Evolutionary conservation across 35 echinoderm and acorn worm species (phyloP).

Genomic region (Heliocidaris tuberculata): DNA sequence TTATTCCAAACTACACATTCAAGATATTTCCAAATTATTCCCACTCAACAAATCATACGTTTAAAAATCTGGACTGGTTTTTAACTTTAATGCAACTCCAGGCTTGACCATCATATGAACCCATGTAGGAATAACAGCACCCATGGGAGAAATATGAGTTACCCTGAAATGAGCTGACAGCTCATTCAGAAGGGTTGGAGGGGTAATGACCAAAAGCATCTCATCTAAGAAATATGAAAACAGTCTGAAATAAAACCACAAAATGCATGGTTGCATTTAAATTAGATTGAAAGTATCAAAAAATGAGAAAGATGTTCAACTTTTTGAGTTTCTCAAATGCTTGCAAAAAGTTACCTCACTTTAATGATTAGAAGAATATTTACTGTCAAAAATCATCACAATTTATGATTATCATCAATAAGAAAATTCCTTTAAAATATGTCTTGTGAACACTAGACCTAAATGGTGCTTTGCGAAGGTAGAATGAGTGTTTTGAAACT

Average conservation of each 20-base stretch:
- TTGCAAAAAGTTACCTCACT: background rate
- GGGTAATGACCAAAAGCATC: background rate
- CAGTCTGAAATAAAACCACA: background rate
- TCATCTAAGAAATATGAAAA: background rate
- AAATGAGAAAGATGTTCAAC: background rate
- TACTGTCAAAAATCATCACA: background rate
- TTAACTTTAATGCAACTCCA: background rate
- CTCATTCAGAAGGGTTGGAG: background rate
- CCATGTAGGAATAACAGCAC: background rate
- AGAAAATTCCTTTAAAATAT: background rate
- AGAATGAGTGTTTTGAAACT: too few species aligned
- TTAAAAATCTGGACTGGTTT: background rate
- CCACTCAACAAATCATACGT: background rate
- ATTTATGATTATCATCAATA: background rate
- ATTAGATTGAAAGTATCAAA: background rate
- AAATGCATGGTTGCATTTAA: background rate
- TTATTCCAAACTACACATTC: background rate
- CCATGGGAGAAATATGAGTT: background rate
- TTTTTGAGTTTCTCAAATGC: background rate
- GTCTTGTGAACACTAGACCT: background rate
- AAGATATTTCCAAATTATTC: background rate
- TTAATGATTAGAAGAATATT: background rate
- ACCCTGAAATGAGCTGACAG: background rate
- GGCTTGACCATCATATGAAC: background rate
- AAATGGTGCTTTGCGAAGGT: too few species aligned